Percentiles rank a stretch among this genome's conserved stretches.
Conservation (phyloP, 2,888 invertebrate genomes). For the Nasonovia ribisnigri region DNA sequence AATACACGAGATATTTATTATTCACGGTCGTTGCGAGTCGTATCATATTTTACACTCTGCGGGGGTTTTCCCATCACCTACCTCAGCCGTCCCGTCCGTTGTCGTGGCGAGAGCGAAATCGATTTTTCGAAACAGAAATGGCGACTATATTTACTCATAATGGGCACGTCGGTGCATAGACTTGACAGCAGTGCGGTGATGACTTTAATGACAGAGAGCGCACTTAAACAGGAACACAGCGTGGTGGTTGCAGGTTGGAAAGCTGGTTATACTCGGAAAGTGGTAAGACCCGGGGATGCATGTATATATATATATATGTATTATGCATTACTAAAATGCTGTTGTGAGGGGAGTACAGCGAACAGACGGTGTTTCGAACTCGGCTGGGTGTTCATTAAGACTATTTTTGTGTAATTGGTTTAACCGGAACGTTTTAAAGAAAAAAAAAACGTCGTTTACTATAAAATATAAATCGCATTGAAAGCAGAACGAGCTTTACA, state of each 20-base stretch:
- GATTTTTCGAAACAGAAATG: conserved; percentile 12
- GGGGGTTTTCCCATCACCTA: not conserved
- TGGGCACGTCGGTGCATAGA: not conserved
- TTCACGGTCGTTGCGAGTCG: not conserved
- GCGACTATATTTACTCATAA: not conserved
- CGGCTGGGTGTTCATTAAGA: not conserved
- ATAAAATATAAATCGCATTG: not conserved
- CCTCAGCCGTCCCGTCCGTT: not conserved
- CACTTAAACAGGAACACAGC: not conserved
- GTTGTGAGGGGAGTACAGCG: not conserved
- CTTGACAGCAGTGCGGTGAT: not conserved
- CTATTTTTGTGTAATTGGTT: not conserved
- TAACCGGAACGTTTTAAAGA: not conserved
- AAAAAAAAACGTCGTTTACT: not conserved
- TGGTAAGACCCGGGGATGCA: not conserved
- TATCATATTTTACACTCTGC: not conserved
- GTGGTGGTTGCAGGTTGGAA: not conserved
- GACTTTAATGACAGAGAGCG: not conserved
- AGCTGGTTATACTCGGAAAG: not conserved
- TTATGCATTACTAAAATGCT: not conserved
- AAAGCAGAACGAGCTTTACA: not conserved
- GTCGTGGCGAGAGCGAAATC: not conserved
- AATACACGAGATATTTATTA: not conserved
- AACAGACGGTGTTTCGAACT: not conserved
- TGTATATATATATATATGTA: not conserved